phyloP scores from a whole-genome alignment of 2,888 invertebrate species.

The Himalopsyche anomala region DNA sequence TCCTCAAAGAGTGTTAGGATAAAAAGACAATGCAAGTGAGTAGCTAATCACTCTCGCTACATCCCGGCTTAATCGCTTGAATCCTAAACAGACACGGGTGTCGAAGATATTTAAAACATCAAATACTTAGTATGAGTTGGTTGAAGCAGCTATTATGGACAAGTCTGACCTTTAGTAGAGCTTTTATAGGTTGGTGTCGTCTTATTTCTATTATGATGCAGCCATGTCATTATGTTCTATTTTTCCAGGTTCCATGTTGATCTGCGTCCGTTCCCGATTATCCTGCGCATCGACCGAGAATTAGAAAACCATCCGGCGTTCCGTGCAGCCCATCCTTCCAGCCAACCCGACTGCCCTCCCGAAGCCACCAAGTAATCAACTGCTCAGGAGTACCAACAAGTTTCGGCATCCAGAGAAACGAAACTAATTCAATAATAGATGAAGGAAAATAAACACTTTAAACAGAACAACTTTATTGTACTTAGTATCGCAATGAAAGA shows the following conservation, averaged over 20 bases:
- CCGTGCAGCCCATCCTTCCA: constrained; percentile 91
- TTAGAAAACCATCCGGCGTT: constrained; percentile 93
- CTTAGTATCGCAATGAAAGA: neutral
- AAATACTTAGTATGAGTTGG: too few relatives aligned
- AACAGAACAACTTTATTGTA: neutral
- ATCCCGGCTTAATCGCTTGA: too few relatives aligned
- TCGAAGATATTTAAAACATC: too few relatives aligned
- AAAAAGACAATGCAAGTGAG: too few relatives aligned
- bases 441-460: too few relatives aligned
- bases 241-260: constrained; percentile 90
- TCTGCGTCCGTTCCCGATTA: constrained; percentile 91
- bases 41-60: too few relatives aligned
- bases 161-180: too few relatives aligned
- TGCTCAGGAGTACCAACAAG: neutral
- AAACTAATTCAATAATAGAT: neutral
- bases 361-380: constrained; percentile 85
- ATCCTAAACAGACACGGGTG: too few relatives aligned
- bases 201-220: neutral
- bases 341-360: constrained; percentile 96
- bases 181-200: too few relatives aligned
- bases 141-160: too few relatives aligned
- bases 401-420: constrained; percentile 6
- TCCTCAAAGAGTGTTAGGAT: too few relatives aligned
- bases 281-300: constrained; percentile 90
- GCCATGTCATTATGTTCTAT: constrained; percentile 44